Evolutionary conservation across 2,113 vertebrate species (phyloP).

Genomic region (Erythrolamprus reginae): DNA sequence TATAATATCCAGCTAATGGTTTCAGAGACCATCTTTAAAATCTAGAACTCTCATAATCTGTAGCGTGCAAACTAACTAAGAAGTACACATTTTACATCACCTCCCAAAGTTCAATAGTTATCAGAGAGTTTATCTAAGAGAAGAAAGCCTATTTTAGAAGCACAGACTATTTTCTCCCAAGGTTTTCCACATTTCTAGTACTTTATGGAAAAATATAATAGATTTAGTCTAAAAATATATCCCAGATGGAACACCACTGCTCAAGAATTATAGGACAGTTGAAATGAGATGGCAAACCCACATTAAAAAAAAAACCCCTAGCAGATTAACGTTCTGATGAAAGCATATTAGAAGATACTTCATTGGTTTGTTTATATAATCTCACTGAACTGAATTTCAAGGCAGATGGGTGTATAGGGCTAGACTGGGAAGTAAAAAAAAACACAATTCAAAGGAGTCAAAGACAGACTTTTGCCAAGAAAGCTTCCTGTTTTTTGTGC

Average conservation of each 20-base stretch:
- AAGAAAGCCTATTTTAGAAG: neutral
- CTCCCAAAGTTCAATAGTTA: neutral
- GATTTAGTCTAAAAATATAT: neutral
- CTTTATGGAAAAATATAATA: neutral
- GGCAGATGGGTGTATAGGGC: neutral
- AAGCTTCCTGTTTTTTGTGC: neutral
- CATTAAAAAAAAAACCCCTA: neutral
- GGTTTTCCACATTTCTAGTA: neutral
- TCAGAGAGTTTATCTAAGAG: neutral
- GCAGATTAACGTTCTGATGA: neutral
- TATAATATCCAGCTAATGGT: neutral
- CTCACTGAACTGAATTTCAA: neutral
- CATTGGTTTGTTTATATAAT: neutral
- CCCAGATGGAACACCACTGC: neutral
- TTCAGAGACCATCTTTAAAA: neutral
- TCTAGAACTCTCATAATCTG: neutral
- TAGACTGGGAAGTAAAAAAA: neutral
- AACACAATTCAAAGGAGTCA: neutral
- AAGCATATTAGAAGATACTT: neutral
- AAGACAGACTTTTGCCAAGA: neutral
- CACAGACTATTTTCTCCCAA: neutral
- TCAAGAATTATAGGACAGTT: neutral
- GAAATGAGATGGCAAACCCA: neutral
- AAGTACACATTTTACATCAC: neutral
- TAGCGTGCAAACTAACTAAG: neutral